These are phyloP conservation scores for Ivindomyrus marchei DNA, from an alignment of 2,113 vertebrate genomes.

Conservation along the genomic window DNA sequence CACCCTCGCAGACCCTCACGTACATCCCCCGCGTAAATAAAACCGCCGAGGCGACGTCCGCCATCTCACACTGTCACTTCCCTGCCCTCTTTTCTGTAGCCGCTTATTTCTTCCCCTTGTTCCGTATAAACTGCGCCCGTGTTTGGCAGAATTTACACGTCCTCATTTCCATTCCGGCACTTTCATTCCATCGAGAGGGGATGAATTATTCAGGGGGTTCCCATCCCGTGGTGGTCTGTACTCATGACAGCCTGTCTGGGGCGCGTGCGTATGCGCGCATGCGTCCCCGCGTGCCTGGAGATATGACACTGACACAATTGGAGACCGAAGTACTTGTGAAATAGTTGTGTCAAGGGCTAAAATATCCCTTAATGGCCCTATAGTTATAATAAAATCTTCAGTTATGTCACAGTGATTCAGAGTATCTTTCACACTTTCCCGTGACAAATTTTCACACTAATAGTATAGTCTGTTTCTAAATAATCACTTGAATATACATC, in stretches of 20 bases:
- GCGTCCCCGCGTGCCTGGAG: not conserved
- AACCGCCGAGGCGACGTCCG: not conserved
- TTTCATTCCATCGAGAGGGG: slow-evolving; percentile 12
- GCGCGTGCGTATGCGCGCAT: not conserved
- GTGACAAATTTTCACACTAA: not conserved
- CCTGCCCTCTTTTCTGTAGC: not conserved
- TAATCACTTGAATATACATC: not conserved
- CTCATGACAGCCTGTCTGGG: not conserved
- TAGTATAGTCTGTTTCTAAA: not conserved
- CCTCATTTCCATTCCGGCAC: slow-evolving; percentile 23
- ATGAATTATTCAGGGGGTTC: slow-evolving; percentile 22
- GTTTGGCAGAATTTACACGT: slow-evolving; percentile 7
- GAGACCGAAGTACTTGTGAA: not conserved
- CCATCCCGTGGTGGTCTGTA: not conserved
- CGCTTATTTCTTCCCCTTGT: slow-evolving; percentile 8
- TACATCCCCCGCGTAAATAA: not conserved
- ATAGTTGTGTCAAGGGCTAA: not conserved
- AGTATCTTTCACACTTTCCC: not conserved
- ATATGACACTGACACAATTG: not conserved
- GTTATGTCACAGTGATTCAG: not conserved
- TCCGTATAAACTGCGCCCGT: slow-evolving; percentile 13
- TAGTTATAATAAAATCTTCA: not conserved
- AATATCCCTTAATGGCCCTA: not conserved
- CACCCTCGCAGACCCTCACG: not conserved
- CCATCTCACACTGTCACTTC: not conserved